Evolutionary conservation across 2,888 invertebrate species (phyloP), one percentile per base, ranked within the genome.

Genomic region (Corbicula japonica): DNA sequence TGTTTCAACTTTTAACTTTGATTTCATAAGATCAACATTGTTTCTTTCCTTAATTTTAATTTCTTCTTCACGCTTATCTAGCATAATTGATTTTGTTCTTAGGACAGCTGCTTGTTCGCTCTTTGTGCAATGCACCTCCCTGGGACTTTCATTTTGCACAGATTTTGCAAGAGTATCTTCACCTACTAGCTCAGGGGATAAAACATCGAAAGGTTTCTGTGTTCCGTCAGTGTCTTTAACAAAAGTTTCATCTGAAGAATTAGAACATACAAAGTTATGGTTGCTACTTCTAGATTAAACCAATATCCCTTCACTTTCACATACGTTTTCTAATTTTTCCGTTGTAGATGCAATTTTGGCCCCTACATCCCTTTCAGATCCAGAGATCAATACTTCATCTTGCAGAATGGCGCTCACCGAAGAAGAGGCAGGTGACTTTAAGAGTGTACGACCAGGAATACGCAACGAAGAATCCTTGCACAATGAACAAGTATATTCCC

Each of bases 1-100:
- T 46, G 46, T 46, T n/a, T 46, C 46, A n/a, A 46, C n/a, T 21
- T 46, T 46, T n/a, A 46, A 21, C 18, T 46, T 46, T 46, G 46
- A 46, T 46, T 46, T 46, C 46, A 46, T 46, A 5, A 46, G 18
- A 10, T 46, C 46, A n/a, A 21, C 46, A 46, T 46, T 46, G 18
- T 46, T 46, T n/a, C 6, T 46, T 46, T 46, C 46, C 21, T 46
- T 46, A 46, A 46, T 46, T 46, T 46, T 46, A 46, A 46, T 12
- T n/a, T 46, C 46, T n/a, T 46, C 21, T 46, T 46, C 46, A 18
- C 46, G 21, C 21, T 46, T 46, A n/a, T 18, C 21, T 46, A 46
- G 46, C 21, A 18, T 46, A 18, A n/a, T n/a, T 6, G 46, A 6
- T n/a, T 46, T n/a, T 21, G 21, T n/a, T 46, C 46, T 46, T 21